Conservation (phyloP, 2,888 invertebrate genomes). For the Iselma pallidipennis region DNA sequence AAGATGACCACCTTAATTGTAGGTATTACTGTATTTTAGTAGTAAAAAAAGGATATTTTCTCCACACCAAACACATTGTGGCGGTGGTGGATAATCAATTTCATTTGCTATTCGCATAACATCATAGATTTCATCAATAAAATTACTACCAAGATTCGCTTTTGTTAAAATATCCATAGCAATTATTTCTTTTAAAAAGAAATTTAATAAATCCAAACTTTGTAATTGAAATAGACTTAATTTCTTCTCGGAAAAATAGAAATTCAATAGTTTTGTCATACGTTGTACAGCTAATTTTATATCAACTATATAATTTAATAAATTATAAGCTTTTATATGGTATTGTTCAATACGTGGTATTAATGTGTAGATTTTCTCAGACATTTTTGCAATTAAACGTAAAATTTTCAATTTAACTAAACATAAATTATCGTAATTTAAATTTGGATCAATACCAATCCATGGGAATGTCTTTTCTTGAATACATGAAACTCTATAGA, state of each 20-base stretch:
- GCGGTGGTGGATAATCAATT: constrained; percentile 43
- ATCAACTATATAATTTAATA: constrained; percentile 45
- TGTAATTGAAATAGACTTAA: constrained; percentile 44
- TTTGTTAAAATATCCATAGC: constrained; percentile 42
- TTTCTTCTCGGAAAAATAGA: constrained; percentile 30
- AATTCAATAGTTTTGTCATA: constrained; percentile 40
- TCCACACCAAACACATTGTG: constrained; percentile 47
- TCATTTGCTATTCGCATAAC: constrained; percentile 45
- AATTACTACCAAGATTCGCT: constrained; percentile 44
- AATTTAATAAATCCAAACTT: constrained; percentile 46
- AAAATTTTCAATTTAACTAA: constrained; percentile 44
- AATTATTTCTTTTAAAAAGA: constrained; percentile 48
- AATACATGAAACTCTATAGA: constrained; percentile 38
- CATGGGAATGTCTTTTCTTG: constrained; percentile 48
- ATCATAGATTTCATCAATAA: constrained; percentile 42
- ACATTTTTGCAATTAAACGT: constrained; percentile 44
- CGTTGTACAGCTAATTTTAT: constrained; percentile 44
- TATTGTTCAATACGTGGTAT: constrained; percentile 40
- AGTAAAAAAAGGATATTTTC: constrained; percentile 51
- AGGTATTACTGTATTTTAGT: no score
- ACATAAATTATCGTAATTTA: constrained; percentile 44
- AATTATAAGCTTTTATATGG: constrained; percentile 44
- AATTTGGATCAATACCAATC: constrained; percentile 38
- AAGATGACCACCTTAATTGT: no score
- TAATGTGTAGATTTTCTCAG: constrained; percentile 43